Conservation (phyloP, 2,888 invertebrate species). For the Andrena haemorrhoa region DNA sequence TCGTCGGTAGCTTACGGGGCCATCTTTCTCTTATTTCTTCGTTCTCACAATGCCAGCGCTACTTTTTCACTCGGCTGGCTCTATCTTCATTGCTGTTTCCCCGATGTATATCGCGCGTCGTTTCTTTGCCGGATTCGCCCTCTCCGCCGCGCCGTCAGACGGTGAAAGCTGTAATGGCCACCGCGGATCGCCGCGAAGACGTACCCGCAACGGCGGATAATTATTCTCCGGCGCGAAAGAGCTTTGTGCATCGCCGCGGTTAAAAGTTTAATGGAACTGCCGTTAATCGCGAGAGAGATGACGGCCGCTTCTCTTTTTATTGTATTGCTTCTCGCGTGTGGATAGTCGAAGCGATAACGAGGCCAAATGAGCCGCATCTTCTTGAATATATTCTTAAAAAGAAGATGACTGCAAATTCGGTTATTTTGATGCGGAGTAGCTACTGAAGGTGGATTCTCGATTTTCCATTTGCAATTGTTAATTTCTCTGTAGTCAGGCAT, state of each 20-base stretch:
- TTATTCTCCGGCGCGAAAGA: neutral
- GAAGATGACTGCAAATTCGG: too few relatives aligned
- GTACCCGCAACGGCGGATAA: slow-evolving; percentile 1
- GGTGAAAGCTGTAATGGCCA: slow-evolving; percentile 13
- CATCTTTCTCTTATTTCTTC: slow-evolving; percentile 66
- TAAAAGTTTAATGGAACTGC: slow-evolving; percentile 1
- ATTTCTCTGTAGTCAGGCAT: too few relatives aligned
- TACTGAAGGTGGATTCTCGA: too few relatives aligned
- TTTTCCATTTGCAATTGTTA: too few relatives aligned
- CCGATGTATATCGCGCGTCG: slow-evolving; percentile 15
- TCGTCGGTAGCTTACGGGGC: slow-evolving; percentile 64
- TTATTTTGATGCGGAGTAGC: too few relatives aligned
- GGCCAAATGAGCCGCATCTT: too few relatives aligned
- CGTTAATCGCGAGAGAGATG: too few relatives aligned
- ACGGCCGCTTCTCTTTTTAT: too few relatives aligned
- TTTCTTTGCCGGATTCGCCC: slow-evolving; percentile 25
- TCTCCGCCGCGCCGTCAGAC: neutral
- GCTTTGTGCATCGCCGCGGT: neutral
- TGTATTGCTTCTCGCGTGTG: too few relatives aligned
- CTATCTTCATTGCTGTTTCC: slow-evolving; percentile 48
- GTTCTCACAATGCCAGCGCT: slow-evolving; percentile 46
- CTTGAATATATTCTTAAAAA: too few relatives aligned
- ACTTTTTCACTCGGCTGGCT: slow-evolving; percentile 36
- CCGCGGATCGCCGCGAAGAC: slow-evolving; percentile 9
- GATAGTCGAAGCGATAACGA: too few relatives aligned